phyloP scores from a whole-genome alignment of 2,888 invertebrate genomes.

The Mechanitis messenoides region DNA sequence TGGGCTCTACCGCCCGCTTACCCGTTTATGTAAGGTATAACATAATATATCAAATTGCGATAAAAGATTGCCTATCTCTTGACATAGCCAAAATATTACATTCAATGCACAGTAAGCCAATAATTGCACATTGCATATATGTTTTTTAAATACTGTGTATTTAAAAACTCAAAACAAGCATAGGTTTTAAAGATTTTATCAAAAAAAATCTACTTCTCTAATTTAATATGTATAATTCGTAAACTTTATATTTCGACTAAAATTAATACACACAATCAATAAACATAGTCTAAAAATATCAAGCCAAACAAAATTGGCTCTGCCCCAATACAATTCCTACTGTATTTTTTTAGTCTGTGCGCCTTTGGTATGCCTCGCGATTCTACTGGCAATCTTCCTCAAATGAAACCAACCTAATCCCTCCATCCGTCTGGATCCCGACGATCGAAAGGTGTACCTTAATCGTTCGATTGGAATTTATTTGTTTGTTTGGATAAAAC shows the following conservation, averaged over 20 bases:
- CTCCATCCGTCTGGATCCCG: conserved; percentile 47
- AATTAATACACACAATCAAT: neutral
- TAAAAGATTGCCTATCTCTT: conserved; percentile 50
- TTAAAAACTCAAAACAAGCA: neutral
- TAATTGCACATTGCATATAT: no score
- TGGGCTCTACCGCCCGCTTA: conserved; percentile 23
- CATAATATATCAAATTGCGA: conserved; percentile 36
- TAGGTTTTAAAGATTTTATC: neutral
- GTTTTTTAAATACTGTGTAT: neutral
- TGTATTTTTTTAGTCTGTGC: conserved; percentile 20
- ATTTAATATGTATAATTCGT: no score
- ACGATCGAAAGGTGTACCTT: conserved; percentile 57
- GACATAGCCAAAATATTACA: conserved; percentile 16
- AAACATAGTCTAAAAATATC: conserved; percentile 4
- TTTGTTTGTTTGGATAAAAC: conserved; percentile 48
- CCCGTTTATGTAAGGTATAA: conserved; percentile 36
- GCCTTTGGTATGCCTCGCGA: conserved; percentile 38
- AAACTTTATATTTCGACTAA: neutral
- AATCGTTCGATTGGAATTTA: conserved; percentile 65
- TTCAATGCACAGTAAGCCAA: neutral
- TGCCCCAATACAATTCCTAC: conserved; percentile 8
- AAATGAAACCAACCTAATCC: conserved; percentile 50
- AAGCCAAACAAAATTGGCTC: neutral
- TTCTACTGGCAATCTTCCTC: conserved; percentile 35
- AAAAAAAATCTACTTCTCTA: no score